Evolutionary conservation across 2,797 vertebrate genomes (phyloP).

Genomic region (Cottoperca gobio): DNA sequence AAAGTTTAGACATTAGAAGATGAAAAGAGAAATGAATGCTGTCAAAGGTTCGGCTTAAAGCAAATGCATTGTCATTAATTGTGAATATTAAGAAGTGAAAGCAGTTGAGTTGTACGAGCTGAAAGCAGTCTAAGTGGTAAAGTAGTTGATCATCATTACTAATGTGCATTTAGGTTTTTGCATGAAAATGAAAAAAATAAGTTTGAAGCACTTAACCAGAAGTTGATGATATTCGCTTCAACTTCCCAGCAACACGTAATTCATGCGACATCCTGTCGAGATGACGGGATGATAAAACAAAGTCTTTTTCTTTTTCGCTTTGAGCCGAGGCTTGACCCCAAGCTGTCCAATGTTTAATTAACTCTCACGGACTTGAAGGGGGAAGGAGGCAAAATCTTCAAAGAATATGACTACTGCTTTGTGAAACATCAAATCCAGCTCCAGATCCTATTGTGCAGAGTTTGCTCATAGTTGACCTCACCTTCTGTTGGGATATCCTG

Average conservation of each 20-base stretch:
- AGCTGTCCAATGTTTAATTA: conserved; percentile 75
- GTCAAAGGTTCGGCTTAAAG: not conserved
- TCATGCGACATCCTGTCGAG: not conserved
- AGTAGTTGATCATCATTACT: not conserved
- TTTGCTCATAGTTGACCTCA: conserved; percentile 86
- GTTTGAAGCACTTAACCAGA: not conserved
- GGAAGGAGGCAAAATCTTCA: conserved; percentile 71
- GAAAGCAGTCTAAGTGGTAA: not conserved
- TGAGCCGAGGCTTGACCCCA: conserved; percentile 47
- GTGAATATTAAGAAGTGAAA: not conserved
- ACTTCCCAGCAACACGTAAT: conserved; percentile 11
- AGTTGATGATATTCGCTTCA: not conserved
- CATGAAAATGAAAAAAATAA: not conserved
- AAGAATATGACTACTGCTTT: conserved; percentile 78
- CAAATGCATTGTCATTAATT: too few species aligned
- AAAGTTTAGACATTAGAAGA: not conserved
- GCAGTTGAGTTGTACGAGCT: not conserved
- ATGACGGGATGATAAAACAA: conserved; percentile 2
- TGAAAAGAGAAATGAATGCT: not conserved
- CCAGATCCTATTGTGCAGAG: conserved; percentile 71
- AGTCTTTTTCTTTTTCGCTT: not conserved
- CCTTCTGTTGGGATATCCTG: conserved; percentile 81
- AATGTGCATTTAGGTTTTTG: not conserved
- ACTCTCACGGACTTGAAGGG: conserved; percentile 63
- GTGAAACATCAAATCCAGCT: conserved; percentile 81